phyloP scores from a whole-genome alignment of 2,113 vertebrate genomes.

The Semnornis frantzii region DNA sequence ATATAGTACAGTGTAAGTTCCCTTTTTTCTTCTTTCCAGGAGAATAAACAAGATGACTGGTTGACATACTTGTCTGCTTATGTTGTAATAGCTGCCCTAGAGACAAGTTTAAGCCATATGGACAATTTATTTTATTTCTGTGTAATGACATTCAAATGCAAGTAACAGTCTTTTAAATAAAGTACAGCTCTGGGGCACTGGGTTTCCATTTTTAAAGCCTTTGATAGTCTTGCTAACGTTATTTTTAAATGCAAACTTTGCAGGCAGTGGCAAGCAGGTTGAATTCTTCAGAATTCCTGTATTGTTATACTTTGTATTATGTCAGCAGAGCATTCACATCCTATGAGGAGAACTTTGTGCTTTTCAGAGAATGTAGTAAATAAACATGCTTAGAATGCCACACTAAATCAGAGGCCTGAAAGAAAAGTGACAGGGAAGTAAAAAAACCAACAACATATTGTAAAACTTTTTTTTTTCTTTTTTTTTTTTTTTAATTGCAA shows the following conservation, averaged over 20 bases:
- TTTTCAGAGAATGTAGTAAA: conserved; percentile 22
- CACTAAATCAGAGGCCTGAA: neutral
- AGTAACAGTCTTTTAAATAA: neutral
- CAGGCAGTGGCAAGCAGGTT: neutral
- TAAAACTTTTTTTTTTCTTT: neutral
- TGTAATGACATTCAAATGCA: neutral
- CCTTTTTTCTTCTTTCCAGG: neutral
- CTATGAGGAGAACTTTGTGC: neutral
- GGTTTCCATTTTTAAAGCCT: neutral
- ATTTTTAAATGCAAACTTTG: neutral
- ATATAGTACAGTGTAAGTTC: conserved; percentile 95
- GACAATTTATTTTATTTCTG: neutral
- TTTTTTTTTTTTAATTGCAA: neutral
- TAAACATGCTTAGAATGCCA: conserved; percentile 21
- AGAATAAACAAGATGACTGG: neutral
- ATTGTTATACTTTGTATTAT: neutral
- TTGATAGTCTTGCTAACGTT: neutral
- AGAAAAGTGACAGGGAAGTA: neutral
- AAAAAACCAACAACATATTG: neutral
- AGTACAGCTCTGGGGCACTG: neutral
- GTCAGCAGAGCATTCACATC: neutral
- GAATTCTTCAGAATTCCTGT: neutral
- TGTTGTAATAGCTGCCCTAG: neutral
- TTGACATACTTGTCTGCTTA: neutral
- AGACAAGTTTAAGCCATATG: neutral